Conservation (phyloP, 64 coral and sea anemone genomes). For the Porites australiensis region DNA sequence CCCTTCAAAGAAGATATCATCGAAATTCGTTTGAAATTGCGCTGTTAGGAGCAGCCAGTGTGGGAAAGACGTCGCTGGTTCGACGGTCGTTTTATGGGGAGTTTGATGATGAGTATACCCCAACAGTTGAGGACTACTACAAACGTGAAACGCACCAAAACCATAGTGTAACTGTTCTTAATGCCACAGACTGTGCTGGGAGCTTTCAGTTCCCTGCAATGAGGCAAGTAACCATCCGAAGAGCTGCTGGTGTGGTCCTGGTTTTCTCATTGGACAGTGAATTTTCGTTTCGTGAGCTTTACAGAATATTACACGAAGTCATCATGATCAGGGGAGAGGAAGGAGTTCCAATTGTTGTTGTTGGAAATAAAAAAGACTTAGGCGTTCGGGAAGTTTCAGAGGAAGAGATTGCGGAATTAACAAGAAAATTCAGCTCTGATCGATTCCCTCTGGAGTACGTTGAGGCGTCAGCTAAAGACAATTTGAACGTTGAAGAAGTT, state of each 20-base stretch:
- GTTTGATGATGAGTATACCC: constrained; percentile 70
- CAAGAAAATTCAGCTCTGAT: not conserved
- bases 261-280: constrained; percentile 87
- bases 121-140: constrained; percentile 90
- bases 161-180: constrained; percentile 62
- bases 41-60: constrained; percentile 84
- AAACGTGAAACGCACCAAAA: constrained; percentile 57
- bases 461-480: constrained; percentile 72
- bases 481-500: constrained; percentile 42
- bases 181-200: constrained; percentile 84
- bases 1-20: not conserved
- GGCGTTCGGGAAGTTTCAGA: constrained; percentile 60
- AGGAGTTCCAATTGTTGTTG: constrained; percentile 74
- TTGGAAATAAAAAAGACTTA: constrained; percentile 94
- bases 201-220: constrained; percentile 91
- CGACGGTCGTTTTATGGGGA: constrained; percentile 65
- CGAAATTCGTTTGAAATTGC: constrained; percentile 81
- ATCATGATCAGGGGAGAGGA: constrained; percentile 27
- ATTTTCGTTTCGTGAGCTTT: constrained; percentile 81
- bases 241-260: constrained; percentile 72
- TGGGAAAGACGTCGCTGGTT: constrained; percentile 97
- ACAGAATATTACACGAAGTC: constrained; percentile 81
- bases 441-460: constrained; percentile 35
- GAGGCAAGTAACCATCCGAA: constrained; percentile 81
- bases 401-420: constrained; percentile 59